Conservation (phyloP, 30 jellyfish, hydroid and myxozoan genomes). For the Hydra vulgaris region DNA sequence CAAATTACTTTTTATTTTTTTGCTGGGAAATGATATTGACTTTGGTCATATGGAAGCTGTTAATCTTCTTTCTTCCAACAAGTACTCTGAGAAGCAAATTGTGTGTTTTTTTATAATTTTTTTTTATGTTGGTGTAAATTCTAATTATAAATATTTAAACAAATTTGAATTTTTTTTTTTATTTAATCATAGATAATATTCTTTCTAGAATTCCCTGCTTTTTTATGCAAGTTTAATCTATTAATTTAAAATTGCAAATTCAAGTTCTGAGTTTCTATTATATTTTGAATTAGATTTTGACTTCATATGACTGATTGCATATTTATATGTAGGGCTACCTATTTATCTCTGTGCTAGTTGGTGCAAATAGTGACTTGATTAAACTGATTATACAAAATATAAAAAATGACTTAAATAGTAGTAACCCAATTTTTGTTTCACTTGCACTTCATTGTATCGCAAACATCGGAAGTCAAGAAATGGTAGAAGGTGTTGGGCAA, state of each 20-base stretch:
- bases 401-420: conserved; percentile 72
- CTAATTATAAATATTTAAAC: too few species aligned
- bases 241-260: too few species aligned
- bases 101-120: conserved; percentile 40
- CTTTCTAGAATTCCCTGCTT: too few species aligned
- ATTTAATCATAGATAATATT: too few species aligned
- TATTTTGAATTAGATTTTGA: too few species aligned
- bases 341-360: conserved; percentile 78
- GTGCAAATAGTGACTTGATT: conserved; percentile 90
- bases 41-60: conserved; percentile 98
- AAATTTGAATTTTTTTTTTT: too few species aligned
- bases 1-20: conserved; percentile 66
- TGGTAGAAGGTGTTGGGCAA: conserved; percentile 81
- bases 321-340: conserved; percentile 47
- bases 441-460: conserved; percentile 91
- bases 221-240: too few species aligned
- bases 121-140: neutral
- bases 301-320: too few species aligned
- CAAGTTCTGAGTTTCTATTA: too few species aligned
- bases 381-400: conserved; percentile 61
- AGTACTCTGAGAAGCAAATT: conserved; percentile 81
- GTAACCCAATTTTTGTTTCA: conserved; percentile 69
- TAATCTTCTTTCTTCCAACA: conserved; percentile 72
- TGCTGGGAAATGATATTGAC: conserved; percentile 90
- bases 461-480: conserved; percentile 86